Evolutionary conservation across 2,888 invertebrate genomes (phyloP).

Genomic region (Charanyca ferruginea): DNA sequence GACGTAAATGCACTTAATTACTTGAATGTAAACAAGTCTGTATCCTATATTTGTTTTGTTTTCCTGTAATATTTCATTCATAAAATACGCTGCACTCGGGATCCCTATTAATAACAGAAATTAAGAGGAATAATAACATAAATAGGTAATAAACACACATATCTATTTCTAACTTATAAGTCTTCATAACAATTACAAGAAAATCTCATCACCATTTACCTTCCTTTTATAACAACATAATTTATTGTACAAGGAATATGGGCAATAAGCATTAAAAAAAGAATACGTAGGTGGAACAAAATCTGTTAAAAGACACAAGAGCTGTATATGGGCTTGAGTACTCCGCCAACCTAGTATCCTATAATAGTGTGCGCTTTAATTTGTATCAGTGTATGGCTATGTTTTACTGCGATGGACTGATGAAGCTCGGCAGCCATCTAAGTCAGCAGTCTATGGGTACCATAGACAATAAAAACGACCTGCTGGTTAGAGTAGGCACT

Average conservation of each 20-base stretch:
- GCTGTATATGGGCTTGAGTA: background rate
- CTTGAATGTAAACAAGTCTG: slow-evolving; percentile 35
- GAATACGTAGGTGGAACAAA: background rate
- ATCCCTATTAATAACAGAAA: slow-evolving; percentile 44
- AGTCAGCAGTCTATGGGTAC: too few relatives aligned
- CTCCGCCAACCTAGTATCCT: background rate
- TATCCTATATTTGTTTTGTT: slow-evolving; percentile 54
- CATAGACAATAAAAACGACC: too few relatives aligned
- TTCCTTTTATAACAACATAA: slow-evolving; percentile 9
- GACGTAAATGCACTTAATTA: slow-evolving; percentile 60
- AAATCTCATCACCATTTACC: slow-evolving; percentile 16
- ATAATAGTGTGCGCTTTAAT: background rate
- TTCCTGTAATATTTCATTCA: slow-evolving; percentile 65
- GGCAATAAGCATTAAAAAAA: background rate
- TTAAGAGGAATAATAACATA: slow-evolving; percentile 50
- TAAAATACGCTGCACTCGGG: slow-evolving; percentile 38
- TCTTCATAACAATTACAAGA: slow-evolving; percentile 24
- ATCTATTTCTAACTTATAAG: slow-evolving; percentile 27
- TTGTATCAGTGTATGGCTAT: too few relatives aligned
- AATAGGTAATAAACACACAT: slow-evolving; percentile 32
- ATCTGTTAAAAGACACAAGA: background rate
- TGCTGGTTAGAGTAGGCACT: too few relatives aligned
- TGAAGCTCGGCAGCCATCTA: background rate
- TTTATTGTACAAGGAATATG: background rate
- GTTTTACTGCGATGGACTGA: background rate